These are phyloP conservation scores for Choreutis nemorana DNA, from an alignment of 2,888 invertebrate species.

Conservation along the genomic window DNA sequence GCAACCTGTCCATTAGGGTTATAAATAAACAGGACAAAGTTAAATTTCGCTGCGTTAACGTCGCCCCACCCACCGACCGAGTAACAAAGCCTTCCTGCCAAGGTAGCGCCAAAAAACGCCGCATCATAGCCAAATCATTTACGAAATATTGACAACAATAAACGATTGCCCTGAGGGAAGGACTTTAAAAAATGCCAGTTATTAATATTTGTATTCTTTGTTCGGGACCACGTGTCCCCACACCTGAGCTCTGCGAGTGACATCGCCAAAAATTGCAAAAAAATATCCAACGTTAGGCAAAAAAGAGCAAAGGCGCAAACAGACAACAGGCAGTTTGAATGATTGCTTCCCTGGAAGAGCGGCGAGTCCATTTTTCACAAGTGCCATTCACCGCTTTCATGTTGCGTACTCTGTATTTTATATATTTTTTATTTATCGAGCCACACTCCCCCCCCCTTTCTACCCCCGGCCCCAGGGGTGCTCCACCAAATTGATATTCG, in stretches of 20 bases:
- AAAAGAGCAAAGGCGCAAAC: constrained; percentile 63
- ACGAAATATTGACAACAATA: constrained; percentile 66
- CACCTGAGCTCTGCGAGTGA: constrained; percentile 64
- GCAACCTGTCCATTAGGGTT: constrained; percentile 55
- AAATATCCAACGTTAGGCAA: constrained; percentile 43
- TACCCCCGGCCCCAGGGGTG: constrained; percentile 26
- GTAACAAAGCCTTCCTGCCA: constrained; percentile 34
- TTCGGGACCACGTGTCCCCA: constrained; percentile 59
- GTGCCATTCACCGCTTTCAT: constrained; percentile 65
- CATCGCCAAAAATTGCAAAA: constrained; percentile 53
- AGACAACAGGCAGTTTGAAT: constrained; percentile 66
- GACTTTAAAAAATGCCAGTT: constrained; percentile 64
- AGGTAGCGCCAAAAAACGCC: constrained; percentile 48
- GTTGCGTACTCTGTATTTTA: constrained; percentile 54
- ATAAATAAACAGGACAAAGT: constrained; percentile 54
- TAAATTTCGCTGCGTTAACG: constrained; percentile 37
- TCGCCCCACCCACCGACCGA: constrained; percentile 37
- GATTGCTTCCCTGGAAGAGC: constrained; percentile 66
- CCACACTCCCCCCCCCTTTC: too few relatives aligned
- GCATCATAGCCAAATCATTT: constrained; percentile 62
- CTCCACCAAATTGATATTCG: constrained; percentile 60
- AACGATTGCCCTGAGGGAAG: constrained; percentile 33
- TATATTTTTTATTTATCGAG: constrained; percentile 58
- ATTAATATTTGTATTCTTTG: constrained; percentile 65
- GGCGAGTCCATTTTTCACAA: constrained; percentile 67